phyloP scores from a whole-genome alignment of 2,888 invertebrate species.

The Salticus scenicus region DNA sequence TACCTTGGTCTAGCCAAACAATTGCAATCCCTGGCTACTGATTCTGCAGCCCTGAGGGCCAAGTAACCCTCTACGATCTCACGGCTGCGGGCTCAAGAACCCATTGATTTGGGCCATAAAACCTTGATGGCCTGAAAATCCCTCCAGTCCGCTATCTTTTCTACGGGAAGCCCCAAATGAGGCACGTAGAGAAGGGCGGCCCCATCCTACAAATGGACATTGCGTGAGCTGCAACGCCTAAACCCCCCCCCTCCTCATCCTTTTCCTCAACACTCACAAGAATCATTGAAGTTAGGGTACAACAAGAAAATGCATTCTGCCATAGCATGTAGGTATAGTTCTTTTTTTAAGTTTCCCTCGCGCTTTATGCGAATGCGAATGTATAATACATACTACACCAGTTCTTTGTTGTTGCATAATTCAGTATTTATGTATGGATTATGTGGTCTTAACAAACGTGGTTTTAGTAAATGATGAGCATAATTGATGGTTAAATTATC shows the following conservation, averaged over 20 bases:
- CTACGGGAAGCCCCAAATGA: conserved; percentile 43
- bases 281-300: conserved; percentile 28
- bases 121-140: conserved; percentile 61
- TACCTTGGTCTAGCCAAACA: not conserved
- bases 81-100: conserved; percentile 51
- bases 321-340: not conserved
- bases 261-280: not conserved
- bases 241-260: conserved; percentile 9
- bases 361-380: no score
- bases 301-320: conserved; percentile 30
- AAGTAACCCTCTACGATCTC: conserved; percentile 24
- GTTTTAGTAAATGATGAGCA: no score
- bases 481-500: no score
- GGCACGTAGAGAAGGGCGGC: conserved; percentile 49
- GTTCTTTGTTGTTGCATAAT: no score
- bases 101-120: conserved; percentile 70
- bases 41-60: conserved; percentile 9
- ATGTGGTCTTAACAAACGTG: no score
- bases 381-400: no score
- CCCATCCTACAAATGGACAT: conserved; percentile 62
- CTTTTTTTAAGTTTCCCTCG: not conserved
- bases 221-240: conserved; percentile 45
- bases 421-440: no score
- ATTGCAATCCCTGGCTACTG: conserved; percentile 12
- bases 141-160: conserved; percentile 30